Evolutionary conservation across 2,888 invertebrate species (phyloP).

Genomic region (Ferdinandea cuprea): DNA sequence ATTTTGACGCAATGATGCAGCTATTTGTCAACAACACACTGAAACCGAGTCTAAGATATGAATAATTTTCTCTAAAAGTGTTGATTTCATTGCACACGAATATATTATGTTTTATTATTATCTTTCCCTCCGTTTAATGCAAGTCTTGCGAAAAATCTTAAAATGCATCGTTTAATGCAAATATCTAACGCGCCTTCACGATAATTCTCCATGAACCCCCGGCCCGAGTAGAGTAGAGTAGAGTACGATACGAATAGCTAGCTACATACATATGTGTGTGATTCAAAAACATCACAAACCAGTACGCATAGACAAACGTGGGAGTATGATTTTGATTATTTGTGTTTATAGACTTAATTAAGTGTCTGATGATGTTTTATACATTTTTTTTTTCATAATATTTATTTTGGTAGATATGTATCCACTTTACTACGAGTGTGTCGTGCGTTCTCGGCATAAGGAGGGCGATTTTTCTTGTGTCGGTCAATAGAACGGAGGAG

Average conservation of each 20-base stretch:
- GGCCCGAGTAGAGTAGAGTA: too few relatives aligned
- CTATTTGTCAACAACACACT: slow-evolving; percentile 28
- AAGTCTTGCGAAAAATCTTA: slow-evolving; percentile 49
- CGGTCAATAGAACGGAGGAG: slow-evolving; percentile 42
- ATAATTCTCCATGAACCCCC: slow-evolving; percentile 25
- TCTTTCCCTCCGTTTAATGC: slow-evolving; percentile 37
- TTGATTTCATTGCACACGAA: background rate
- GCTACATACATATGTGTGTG: too few relatives aligned
- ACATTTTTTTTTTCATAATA: slow-evolving; percentile 35
- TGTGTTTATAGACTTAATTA: slow-evolving; percentile 57
- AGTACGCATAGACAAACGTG: background rate
- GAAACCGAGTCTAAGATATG: slow-evolving; percentile 5
- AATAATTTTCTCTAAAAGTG: background rate
- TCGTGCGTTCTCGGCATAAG: slow-evolving; percentile 9
- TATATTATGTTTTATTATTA: background rate
- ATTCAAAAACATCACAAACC: background rate
- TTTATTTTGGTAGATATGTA: slow-evolving; percentile 60
- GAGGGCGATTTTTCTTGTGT: slow-evolving; percentile 4
- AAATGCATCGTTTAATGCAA: slow-evolving; percentile 45
- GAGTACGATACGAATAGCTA: too few relatives aligned
- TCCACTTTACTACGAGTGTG: slow-evolving; percentile 19
- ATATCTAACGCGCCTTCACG: slow-evolving; percentile 10
- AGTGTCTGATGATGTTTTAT: slow-evolving; percentile 57
- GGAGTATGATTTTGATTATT: slow-evolving; percentile 20
- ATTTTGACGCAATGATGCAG: slow-evolving; percentile 31